Conservation (phyloP, 2,113 vertebrate species). For the Climacteris rufus region DNA sequence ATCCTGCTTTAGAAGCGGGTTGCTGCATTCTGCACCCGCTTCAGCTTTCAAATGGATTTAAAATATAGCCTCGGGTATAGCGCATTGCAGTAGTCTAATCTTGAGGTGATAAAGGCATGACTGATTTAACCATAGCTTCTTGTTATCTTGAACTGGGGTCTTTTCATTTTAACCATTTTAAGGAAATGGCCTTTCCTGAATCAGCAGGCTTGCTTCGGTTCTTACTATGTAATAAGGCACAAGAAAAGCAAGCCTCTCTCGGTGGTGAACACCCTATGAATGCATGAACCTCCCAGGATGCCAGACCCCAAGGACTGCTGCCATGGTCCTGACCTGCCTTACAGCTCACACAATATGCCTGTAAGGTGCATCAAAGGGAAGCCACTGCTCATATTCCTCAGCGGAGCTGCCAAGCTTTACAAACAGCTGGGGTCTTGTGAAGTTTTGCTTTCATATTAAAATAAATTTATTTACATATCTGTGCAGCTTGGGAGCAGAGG, state of each 20-base stretch:
- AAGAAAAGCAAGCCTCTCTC: background rate
- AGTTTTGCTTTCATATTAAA: slow-evolving; percentile 54
- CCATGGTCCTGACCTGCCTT: background rate
- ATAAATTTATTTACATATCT: slow-evolving; percentile 54
- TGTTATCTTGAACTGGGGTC: slow-evolving; percentile 55
- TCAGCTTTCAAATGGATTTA: slow-evolving; percentile 66
- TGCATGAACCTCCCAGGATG: background rate
- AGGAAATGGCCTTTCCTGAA: slow-evolving; percentile 42
- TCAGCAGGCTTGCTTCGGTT: slow-evolving; percentile 8
- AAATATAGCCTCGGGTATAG: slow-evolving; percentile 63
- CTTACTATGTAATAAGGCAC: background rate
- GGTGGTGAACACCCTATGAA: background rate
- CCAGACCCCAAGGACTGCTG: background rate
- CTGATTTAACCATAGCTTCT: slow-evolving; percentile 62
- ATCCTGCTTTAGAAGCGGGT: slow-evolving; percentile 49
- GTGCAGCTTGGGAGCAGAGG: background rate
- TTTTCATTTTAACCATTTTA: slow-evolving; percentile 66
- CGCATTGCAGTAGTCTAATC: slow-evolving; percentile 58
- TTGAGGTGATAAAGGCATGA: slow-evolving; percentile 67
- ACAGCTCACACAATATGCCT: background rate
- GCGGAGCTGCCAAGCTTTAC: slow-evolving; percentile 42
- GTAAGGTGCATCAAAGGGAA: slow-evolving; percentile 22
- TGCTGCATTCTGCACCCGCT: slow-evolving; percentile 28
- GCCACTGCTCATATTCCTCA: background rate
- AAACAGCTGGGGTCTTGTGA: slow-evolving; percentile 33